These are phyloP conservation scores for Caenorhabditis uteleia DNA, from an alignment of 2,888 invertebrate species.

Conservation along the genomic window DNA sequence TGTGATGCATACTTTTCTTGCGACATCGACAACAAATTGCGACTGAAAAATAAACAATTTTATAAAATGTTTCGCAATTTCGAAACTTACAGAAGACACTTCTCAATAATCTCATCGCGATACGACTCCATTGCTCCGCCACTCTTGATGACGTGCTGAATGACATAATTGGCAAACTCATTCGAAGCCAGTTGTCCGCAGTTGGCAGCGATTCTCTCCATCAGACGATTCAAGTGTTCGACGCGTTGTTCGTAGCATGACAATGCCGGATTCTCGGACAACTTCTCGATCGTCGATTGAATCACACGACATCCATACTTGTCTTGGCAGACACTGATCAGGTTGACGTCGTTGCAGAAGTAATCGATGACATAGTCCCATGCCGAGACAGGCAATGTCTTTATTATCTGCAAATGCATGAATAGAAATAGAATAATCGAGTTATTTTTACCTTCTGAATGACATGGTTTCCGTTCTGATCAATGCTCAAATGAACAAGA, in stretches of 20 bases:
- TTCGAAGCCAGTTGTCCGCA: conserved; percentile 45
- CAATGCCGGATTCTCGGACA: conserved; percentile 34
- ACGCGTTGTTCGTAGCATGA: conserved; percentile 20
- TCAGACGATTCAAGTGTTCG: conserved; percentile 16
- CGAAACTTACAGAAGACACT: conserved; percentile 51
- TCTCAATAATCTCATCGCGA: conserved; percentile 50
- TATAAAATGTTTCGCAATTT: not conserved
- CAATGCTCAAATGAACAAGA: conserved; percentile 47
- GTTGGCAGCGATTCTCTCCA: conserved; percentile 27
- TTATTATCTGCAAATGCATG: conserved; percentile 25
- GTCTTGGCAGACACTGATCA: conserved; percentile 52
- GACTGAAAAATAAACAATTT: conserved; percentile 7
- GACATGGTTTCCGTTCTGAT: conserved; percentile 65
- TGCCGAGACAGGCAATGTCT: conserved; percentile 36
- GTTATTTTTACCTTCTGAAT: conserved; percentile 56
- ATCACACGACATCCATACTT: conserved; percentile 61
- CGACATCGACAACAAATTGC: conserved; percentile 58
- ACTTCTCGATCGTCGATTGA: conserved; percentile 57
- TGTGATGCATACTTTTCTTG: conserved; percentile 64
- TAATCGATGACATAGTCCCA: conserved; percentile 45
- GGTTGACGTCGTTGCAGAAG: conserved; percentile 28
- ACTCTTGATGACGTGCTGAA: conserved; percentile 57
- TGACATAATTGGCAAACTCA: conserved; percentile 63
- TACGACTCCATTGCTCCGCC: conserved; percentile 37
- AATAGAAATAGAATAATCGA: too few relatives aligned